Percentiles rank a stretch among this genome's conserved stretches.
These are phyloP conservation scores for Cranoglanis bouderius DNA, from an alignment of 2,113 vertebrate genomes.

Conservation along the genomic window DNA sequence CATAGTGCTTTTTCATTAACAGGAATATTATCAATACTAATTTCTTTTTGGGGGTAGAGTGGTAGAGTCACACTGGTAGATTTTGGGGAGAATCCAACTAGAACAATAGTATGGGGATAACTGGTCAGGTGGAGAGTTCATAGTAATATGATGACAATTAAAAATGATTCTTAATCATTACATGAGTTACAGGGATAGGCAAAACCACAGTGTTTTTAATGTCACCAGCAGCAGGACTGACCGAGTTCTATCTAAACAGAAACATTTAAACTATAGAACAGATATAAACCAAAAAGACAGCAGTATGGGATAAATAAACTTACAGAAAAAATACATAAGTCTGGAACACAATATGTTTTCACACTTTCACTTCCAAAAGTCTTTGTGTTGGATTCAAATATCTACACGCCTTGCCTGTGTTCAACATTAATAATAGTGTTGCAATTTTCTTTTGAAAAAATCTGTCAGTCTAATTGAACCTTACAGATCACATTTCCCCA, in stretches of 20 bases:
- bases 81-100: neutral
- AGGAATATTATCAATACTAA: neutral
- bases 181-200: slow-evolving; percentile 38
- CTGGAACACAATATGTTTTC: slow-evolving; percentile 45
- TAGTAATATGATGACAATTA: slow-evolving; percentile 6
- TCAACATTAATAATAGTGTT: slow-evolving; percentile 53
- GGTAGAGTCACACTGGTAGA: neutral
- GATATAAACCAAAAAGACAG: slow-evolving; percentile 41
- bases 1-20: neutral
- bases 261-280: slow-evolving; percentile 44
- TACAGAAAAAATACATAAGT: slow-evolving; percentile 27
- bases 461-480: slow-evolving; percentile 27
- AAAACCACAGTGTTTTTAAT: slow-evolving; percentile 52
- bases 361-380: slow-evolving; percentile 45
- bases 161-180: slow-evolving; percentile 34
- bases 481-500: slow-evolving; percentile 10
- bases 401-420: slow-evolving; percentile 65
- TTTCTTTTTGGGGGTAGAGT: neutral
- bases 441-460: slow-evolving; percentile 60
- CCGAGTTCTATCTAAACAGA: slow-evolving; percentile 60
- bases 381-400: slow-evolving; percentile 54
- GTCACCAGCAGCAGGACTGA: slow-evolving; percentile 48
- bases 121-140: neutral
- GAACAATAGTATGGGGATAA: neutral
- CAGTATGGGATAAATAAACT: slow-evolving; percentile 44